These are phyloP conservation scores for Physocephala rufipes DNA, from an alignment of 2,888 invertebrate genomes.

Conservation along the genomic window DNA sequence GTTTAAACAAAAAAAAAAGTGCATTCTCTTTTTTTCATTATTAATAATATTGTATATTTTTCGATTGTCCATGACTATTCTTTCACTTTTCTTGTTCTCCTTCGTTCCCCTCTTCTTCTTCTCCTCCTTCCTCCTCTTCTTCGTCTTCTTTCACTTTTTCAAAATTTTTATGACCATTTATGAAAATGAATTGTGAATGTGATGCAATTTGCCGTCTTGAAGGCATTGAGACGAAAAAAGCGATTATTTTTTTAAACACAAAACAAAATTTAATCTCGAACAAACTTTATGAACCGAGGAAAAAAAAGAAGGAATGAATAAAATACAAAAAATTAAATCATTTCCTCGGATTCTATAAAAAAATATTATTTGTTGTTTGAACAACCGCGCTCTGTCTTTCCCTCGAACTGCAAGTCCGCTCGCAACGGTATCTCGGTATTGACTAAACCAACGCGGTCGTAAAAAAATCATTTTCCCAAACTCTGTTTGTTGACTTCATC, in stretches of 20 bases:
- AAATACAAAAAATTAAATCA: constrained; percentile 6
- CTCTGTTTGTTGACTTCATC: constrained; percentile 40
- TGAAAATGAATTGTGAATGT: constrained; percentile 7
- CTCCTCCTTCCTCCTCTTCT: constrained; percentile 36
- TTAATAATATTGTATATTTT: background rate
- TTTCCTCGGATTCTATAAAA: background rate
- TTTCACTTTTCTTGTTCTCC: constrained; percentile 33
- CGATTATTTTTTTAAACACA: background rate
- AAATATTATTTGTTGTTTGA: background rate
- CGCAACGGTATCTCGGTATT: constrained; percentile 52
- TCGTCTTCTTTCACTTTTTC: constrained; percentile 17
- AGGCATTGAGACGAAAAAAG: background rate
- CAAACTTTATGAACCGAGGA: background rate
- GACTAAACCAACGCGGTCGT: constrained; percentile 48
- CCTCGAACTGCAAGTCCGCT: constrained; percentile 41
- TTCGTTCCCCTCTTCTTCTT: constrained; percentile 37
- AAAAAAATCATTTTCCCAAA: constrained; percentile 46
- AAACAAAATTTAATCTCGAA: background rate
- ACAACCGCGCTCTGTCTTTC: too few relatives aligned
- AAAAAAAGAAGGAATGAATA: too few relatives aligned
- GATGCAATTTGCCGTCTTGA: too few relatives aligned
- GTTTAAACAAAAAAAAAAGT: too few relatives aligned
- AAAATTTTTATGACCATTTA: constrained; percentile 13
- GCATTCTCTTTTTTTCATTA: background rate
- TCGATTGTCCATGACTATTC: constrained; percentile 3